Conservation (phyloP, 1,140 invertebrate genomes). For the Eurosta solidaginis region DNA sequence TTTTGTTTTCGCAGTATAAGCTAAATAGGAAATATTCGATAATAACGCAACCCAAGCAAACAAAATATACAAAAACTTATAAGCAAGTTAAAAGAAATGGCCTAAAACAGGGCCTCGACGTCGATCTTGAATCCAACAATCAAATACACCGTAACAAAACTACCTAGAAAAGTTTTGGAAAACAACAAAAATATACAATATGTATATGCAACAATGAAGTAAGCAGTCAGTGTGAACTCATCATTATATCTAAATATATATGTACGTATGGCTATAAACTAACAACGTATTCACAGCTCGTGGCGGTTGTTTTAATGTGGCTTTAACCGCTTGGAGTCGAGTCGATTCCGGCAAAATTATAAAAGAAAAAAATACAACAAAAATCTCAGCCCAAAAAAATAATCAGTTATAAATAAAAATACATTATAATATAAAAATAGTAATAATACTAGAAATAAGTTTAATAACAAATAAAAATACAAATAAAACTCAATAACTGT, state of each 20-base stretch:
- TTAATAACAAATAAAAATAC: not conserved
- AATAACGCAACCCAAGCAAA: not conserved
- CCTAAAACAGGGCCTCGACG: constrained; percentile 8
- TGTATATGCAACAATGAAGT: no score
- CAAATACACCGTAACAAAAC: not conserved
- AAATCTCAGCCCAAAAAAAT: not conserved
- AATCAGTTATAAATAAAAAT: not conserved
- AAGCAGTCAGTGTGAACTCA: constrained; percentile 43
- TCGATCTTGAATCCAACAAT: not conserved
- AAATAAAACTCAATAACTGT: constrained; percentile 38
- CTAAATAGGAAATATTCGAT: not conserved
- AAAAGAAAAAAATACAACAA: constrained; percentile 34
- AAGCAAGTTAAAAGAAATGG: no score
- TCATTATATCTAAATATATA: not conserved
- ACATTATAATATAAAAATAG: not conserved
- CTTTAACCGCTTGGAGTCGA: not conserved
- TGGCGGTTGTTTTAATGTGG: no score
- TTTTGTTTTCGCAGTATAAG: constrained; percentile 42
- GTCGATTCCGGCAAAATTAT: constrained; percentile 37
- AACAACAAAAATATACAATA: not conserved
- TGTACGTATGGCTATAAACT: no score
- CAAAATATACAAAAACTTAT: not conserved
- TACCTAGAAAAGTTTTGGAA: constrained; percentile 16
- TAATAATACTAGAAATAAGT: not conserved
- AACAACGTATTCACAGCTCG: no score